Evolutionary conservation across 2,888 invertebrate species (phyloP).

Genomic region (Drosophila rubida): DNA sequence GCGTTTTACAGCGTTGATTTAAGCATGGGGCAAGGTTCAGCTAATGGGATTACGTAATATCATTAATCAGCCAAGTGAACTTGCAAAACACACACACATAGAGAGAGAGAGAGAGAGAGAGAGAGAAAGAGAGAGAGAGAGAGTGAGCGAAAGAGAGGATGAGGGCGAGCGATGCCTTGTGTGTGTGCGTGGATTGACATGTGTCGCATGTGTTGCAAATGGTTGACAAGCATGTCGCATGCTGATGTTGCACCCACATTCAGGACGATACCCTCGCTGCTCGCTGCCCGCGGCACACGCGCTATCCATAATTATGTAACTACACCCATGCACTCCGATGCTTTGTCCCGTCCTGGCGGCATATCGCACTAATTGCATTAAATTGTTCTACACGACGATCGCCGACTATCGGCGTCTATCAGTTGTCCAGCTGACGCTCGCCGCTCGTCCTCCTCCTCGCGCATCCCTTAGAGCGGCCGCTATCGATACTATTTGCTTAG

Average conservation of each 20-base stretch:
- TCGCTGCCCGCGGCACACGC: constrained; percentile 57
- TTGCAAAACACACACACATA: constrained; percentile 22
- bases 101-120: constrained; percentile 3
- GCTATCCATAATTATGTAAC: constrained; percentile 56
- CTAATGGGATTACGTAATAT: constrained; percentile 76
- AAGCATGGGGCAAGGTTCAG: constrained; percentile 35
- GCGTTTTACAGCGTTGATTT: constrained; percentile 46
- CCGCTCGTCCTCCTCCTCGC: background rate
- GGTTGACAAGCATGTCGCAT: constrained; percentile 52
- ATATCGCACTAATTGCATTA: constrained; percentile 78
- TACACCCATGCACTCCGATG: constrained; percentile 32
- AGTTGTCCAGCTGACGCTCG: constrained; percentile 65
- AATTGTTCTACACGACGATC: constrained; percentile 70
- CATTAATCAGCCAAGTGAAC: constrained; percentile 75
- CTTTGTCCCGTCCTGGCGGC: constrained; percentile 25
- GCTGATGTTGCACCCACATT: constrained; percentile 47
- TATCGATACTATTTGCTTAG: constrained; percentile 26
- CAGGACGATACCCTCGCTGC: constrained; percentile 20
- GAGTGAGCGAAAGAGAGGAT: background rate
- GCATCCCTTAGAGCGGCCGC: constrained; percentile 10
- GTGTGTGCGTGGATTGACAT: constrained; percentile 12
- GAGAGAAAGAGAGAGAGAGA: background rate
- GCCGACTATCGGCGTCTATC: constrained; percentile 5
- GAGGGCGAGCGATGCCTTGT: background rate
- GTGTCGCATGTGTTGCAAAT: constrained; percentile 34